These are phyloP conservation scores for Stegodyphus mimosarum DNA, from an alignment of 1,140 invertebrate species.

Conservation along the genomic window DNA sequence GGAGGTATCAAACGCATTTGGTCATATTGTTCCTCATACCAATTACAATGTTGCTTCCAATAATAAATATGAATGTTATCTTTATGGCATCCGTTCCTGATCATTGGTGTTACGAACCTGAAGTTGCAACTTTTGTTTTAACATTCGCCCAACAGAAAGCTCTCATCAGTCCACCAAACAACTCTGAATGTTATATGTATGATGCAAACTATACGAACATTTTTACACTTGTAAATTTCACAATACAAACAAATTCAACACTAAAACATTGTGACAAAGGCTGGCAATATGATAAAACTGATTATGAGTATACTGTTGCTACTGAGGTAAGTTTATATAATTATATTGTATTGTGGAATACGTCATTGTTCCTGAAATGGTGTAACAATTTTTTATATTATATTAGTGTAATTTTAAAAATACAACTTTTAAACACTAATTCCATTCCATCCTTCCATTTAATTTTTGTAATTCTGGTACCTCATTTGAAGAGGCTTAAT, in stretches of 20 bases:
- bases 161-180: constrained; percentile 36
- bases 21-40: constrained; percentile 52
- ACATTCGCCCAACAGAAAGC: constrained; percentile 65
- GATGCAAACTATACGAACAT: constrained; percentile 61
- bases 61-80: constrained; percentile 67
- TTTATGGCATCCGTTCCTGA: constrained; percentile 71
- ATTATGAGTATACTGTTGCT: constrained; percentile 6
- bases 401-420: too few relatives aligned
- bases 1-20: constrained; percentile 71
- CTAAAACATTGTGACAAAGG: constrained; percentile 21
- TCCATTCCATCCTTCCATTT: too few relatives aligned
- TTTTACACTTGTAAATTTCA: background rate
- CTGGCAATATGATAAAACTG: constrained; percentile 20
- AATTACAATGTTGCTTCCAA: background rate
- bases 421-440: too few relatives aligned
- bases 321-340: constrained; percentile 13
- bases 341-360: too few relatives aligned
- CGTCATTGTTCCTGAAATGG: too few relatives aligned
- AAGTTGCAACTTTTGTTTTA: constrained; percentile 68
- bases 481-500: too few relatives aligned
- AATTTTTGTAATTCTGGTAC: too few relatives aligned
- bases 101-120: constrained; percentile 72
- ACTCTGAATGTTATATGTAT: constrained; percentile 62
- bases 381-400: too few relatives aligned
- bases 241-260: background rate